Base-by-base conservation (phyloP, 2,797 vertebrate species). In the Tadarida brasiliensis region DNA sequence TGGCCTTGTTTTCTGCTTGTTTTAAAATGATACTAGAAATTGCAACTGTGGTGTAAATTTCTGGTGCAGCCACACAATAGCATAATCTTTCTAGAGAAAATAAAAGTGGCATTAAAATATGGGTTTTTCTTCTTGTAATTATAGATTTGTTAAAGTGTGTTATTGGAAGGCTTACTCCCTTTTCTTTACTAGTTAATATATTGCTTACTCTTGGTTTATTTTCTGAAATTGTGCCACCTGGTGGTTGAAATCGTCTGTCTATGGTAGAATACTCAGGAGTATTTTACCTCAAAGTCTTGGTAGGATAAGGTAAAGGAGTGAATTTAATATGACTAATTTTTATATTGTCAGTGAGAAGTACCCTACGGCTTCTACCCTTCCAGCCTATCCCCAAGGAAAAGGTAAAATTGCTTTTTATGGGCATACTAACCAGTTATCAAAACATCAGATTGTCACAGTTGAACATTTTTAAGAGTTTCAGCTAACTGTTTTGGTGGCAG, bases 211-310 rank as follows among this genome's bases (percentile, higher is more conserved):
- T 87, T 59, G 33, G 57, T 77, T 88, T 86, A 47, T 80, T 93
- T 92, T 82, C 61, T 65, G 63, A 94, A 81, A 86, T 86, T 78
- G 26, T 95, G 95, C 93, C 97, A 90, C 51, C 96, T 96, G 51
- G 92, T 96, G 93, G 94, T 92, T 90, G 85, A 94, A 87, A 30
- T 88, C n/a, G 56, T 80, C 11, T 95, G 2, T 88, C 63, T 44
- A 44, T 44, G 39, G n/a, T 68, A 59, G 56, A 65, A 71, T 68
- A 81, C 28, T 70, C 44, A 33, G 81, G 78, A 71, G 83, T 35
- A 54, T 74, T 94, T 92, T 65, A 63, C 33, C 61, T 90, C 17
- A 12, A 20, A 84, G 20, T 71, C 70, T 85, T 47, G 6, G 71
- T 87, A 70, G 24, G 67, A 20, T 59, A 19, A 85, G 15, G 19